phyloP scores from a whole-genome alignment of 1,140 invertebrate genomes.

The Charaxes varanes region DNA sequence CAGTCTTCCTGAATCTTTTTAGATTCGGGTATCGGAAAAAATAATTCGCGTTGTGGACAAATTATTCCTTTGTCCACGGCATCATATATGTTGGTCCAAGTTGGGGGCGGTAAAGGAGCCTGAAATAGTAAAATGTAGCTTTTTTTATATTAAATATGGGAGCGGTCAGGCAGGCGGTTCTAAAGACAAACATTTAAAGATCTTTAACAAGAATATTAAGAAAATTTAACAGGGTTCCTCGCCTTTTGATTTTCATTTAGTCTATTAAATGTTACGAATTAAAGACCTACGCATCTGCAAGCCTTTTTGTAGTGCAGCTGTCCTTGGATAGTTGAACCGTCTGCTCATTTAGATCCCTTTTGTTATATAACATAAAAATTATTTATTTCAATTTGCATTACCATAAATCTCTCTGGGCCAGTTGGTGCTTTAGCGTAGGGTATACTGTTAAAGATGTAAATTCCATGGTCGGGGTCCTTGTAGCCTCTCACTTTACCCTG shows the following conservation, averaged over 20 bases:
- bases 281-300: too few species aligned
- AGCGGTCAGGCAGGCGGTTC: background rate
- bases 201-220: background rate
- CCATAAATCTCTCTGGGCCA: slow-evolving; percentile 37
- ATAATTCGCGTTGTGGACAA: slow-evolving; percentile 33
- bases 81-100: slow-evolving; percentile 28
- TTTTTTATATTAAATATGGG: slow-evolving; percentile 1
- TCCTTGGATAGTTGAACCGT: background rate
- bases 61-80: slow-evolving; percentile 32
- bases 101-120: slow-evolving; percentile 33
- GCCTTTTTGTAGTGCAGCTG: background rate
- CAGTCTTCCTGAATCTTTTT: slow-evolving; percentile 37
- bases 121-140: slow-evolving; percentile 22
- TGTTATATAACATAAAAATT: background rate
- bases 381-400: slow-evolving; percentile 11
- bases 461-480: slow-evolving; percentile 20
- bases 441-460: slow-evolving; percentile 38
- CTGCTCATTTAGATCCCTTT: background rate
- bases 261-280: too few species aligned
- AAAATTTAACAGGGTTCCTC: too few species aligned
- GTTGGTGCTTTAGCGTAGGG: slow-evolving; percentile 44
- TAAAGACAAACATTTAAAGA: background rate
- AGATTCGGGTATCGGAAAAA: background rate
- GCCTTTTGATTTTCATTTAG: too few species aligned
- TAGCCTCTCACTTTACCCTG: slow-evolving; percentile 40